phyloP scores from a whole-genome alignment of 2,888 invertebrate genomes.

The Harpalus rubripes region DNA sequence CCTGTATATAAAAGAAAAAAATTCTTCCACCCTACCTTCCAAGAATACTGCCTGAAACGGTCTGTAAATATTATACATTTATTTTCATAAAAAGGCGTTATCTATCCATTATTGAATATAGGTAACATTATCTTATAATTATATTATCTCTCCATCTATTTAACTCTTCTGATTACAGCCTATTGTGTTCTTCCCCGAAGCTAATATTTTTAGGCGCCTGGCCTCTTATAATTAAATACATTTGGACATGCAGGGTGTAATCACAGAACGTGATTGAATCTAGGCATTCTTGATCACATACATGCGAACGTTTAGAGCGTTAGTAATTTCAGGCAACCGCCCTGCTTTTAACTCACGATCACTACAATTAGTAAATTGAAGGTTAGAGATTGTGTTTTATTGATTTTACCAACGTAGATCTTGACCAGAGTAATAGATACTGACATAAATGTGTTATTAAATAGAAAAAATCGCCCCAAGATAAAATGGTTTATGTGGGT shows the following conservation, averaged over 20 bases:
- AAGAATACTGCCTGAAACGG: too few species aligned
- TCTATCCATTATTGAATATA: background rate
- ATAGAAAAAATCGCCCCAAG: background rate
- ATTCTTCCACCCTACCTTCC: too few species aligned
- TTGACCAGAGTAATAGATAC: conserved; percentile 34
- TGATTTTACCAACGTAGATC: conserved; percentile 52
- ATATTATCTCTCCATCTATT: background rate
- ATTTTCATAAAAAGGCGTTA: background rate
- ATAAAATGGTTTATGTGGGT: background rate
- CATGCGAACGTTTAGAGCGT: conserved; percentile 34
- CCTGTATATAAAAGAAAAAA: too few species aligned
- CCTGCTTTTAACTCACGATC: conserved; percentile 50
- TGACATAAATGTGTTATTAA: conserved; percentile 51
- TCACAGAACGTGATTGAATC: conserved; percentile 58
- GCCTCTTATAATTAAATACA: conserved; percentile 60
- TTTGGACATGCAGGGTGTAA: conserved; percentile 55
- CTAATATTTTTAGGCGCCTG: conserved; percentile 27
- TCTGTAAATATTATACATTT: too few species aligned
- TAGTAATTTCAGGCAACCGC: conserved; percentile 56
- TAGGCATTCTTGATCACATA: conserved; percentile 14
- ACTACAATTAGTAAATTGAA: conserved; percentile 48
- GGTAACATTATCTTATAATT: background rate
- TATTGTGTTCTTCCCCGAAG: background rate
- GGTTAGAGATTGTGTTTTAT: conserved; percentile 47
- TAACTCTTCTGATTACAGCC: background rate